Conservation (phyloP, 1,140 invertebrate genomes). For the Ips nitidus region DNA sequence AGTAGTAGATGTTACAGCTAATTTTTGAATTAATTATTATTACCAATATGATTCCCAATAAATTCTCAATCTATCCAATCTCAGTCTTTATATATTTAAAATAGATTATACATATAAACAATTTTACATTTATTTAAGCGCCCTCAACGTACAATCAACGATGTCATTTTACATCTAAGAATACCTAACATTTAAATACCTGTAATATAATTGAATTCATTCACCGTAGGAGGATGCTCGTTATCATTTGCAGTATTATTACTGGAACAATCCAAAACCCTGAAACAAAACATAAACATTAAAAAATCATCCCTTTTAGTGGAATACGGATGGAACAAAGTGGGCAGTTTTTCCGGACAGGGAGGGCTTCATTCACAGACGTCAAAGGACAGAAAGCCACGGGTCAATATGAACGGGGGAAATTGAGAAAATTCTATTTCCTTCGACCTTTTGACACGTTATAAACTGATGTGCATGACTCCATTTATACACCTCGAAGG, state of each 20-base stretch:
- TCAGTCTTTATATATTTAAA: constrained; percentile 47
- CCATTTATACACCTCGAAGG: constrained; percentile 30
- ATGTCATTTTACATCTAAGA: constrained; percentile 21
- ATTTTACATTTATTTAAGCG: constrained; percentile 46
- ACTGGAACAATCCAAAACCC: constrained; percentile 26
- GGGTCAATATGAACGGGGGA: constrained; percentile 48
- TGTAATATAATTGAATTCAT: constrained; percentile 32
- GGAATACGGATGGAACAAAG: constrained; percentile 16
- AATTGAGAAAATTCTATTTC: constrained; percentile 51
- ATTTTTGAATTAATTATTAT: constrained; percentile 6
- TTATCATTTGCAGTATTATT: constrained; percentile 30
- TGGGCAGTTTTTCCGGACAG: constrained; percentile 31
- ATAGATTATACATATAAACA: constrained; percentile 48
- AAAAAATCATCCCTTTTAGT: neutral
- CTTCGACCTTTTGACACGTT: constrained; percentile 45
- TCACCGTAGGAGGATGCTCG: constrained; percentile 41
- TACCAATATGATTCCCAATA: constrained; percentile 15
- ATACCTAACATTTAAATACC: constrained; percentile 37
- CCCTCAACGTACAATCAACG: constrained; percentile 39
- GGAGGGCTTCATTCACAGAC: constrained; percentile 30
- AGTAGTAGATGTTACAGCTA: constrained; percentile 4
- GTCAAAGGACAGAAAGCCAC: constrained; percentile 36
- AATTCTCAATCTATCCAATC: constrained; percentile 39
- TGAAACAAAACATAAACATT: constrained; percentile 37
- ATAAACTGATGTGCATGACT: constrained; percentile 40